Evolutionary conservation across 2,113 vertebrate species (phyloP).

Genomic region (Apodemus speciosus): DNA sequence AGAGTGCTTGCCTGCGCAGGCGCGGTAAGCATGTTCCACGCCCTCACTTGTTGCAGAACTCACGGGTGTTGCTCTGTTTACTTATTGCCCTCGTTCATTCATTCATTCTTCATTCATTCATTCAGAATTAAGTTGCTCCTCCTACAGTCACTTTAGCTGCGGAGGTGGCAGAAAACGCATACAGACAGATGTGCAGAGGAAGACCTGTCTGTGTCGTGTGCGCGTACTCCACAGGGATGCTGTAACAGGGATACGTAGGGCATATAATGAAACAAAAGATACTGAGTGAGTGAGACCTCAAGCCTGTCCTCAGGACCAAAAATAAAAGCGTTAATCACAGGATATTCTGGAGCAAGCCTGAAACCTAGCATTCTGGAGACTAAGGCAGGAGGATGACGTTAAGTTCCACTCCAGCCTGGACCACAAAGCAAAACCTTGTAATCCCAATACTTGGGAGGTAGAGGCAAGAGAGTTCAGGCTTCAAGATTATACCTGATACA

Average conservation of each 20-base stretch:
- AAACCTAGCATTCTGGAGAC: background rate
- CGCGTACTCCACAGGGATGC: background rate
- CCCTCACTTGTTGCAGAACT: background rate
- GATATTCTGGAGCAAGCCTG: background rate
- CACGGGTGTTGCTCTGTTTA: no score
- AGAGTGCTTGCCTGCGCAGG: constrained; percentile 65
- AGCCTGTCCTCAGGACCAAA: background rate
- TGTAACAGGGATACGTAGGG: background rate
- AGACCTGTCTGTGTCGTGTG: background rate
- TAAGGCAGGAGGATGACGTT: background rate
- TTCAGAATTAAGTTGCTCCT: background rate
- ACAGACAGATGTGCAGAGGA: background rate
- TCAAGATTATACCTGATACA: background rate
- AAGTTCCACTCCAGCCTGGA: background rate
- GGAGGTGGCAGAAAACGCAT: background rate
- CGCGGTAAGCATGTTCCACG: background rate
- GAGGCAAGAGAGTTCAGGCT: background rate
- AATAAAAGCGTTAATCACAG: background rate
- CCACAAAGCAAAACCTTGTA: background rate
- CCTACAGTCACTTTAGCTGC: background rate
- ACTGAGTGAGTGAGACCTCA: background rate
- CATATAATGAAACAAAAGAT: background rate
- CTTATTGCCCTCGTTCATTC: background rate
- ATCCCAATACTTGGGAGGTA: background rate
- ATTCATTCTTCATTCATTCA: background rate